Evolutionary conservation across 2,113 vertebrate genomes (phyloP), one percentile per base, ranked within the genome.

Genomic region (Oplegnathus fasciatus): DNA sequence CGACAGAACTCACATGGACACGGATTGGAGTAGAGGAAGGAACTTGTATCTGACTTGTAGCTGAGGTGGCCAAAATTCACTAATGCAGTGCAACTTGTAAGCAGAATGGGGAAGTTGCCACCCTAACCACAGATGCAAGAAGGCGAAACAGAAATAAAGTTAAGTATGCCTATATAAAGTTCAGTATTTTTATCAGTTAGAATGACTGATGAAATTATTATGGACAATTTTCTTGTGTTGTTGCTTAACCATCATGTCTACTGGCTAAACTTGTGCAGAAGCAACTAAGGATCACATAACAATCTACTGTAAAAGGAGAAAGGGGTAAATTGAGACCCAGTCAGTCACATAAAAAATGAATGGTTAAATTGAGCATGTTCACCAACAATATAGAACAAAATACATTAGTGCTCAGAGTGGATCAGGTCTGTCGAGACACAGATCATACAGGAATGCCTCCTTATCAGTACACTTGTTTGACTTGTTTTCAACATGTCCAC

Each of bases 61-160:
- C 88, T 84, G 88, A 90, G 42, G 26, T 62, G 17, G 46, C 13
- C 14, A 70, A 81, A 88, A 57, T 46, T n/a, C 52, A 55, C 40
- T 20, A 50, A 17, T 14, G 15, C 40, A 67, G 26, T 5, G 24
- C 3, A n/a, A 2, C 26, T 17, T 28, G 20, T 17, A 18, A 15
- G 10, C 3, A 34, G 26, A 80, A 85, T 28, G 61, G 76, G 84
- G 84, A 89, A 89, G 85, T 30, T 60, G 28, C 14, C 17, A 9
- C 14, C 66, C 2, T 18, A 22, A 57, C 48, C 18, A 54, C 26
- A 11, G 0, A 60, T 57, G 22, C 28, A 60, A 74, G 17, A 82
- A 8, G 6, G 20, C 50, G 68, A 84, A 81, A 78, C 55, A 30
- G 28, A 68, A 61, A 64, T 24, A n/a, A 9, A 40, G 22, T 48